Percentiles rank a stretch among this genome's conserved stretches.
Evolutionary conservation across 1,140 invertebrate genomes (phyloP).

Genomic region (Eulimnadia texana): DNA sequence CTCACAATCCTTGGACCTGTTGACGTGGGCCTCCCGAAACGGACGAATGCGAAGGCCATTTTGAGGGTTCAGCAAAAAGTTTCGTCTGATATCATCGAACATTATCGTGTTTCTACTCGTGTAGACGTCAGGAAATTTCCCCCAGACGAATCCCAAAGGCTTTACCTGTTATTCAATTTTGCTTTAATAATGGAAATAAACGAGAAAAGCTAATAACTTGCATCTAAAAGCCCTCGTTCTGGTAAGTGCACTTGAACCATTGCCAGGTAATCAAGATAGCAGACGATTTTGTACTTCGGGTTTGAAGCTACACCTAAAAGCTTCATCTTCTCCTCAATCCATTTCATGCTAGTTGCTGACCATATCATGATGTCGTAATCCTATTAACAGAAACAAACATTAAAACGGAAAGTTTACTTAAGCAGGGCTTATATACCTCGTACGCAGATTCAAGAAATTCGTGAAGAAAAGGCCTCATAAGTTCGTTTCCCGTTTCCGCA

Average conservation of each 20-base stretch:
- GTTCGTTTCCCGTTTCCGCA: slow-evolving; percentile 69
- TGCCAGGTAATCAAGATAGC: slow-evolving; percentile 75
- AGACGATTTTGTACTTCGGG: slow-evolving; percentile 79
- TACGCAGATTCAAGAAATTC: slow-evolving; percentile 89
- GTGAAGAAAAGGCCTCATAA: slow-evolving; percentile 91
- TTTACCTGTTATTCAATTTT: slow-evolving; percentile 50
- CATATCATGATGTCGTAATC: slow-evolving; percentile 77
- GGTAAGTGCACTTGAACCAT: slow-evolving; percentile 88
- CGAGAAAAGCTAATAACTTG: slow-evolving; percentile 29
- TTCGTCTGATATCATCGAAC: slow-evolving; percentile 93
- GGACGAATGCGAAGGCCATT: slow-evolving; percentile 79
- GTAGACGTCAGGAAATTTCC: slow-evolving; percentile 70
- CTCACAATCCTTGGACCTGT: slow-evolving; percentile 69
- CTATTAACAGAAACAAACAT: slow-evolving; percentile 21
- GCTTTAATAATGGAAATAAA: slow-evolving; percentile 1
- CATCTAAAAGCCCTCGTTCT: slow-evolving; percentile 79
- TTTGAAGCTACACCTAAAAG: slow-evolving; percentile 69
- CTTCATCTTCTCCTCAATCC: slow-evolving; percentile 96
- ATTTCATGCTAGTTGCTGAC: slow-evolving; percentile 96
- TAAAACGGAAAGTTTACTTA: background rate
- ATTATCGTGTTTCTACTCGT: slow-evolving; percentile 87
- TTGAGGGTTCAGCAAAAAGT: slow-evolving; percentile 96
- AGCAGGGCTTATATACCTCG: slow-evolving; percentile 35
- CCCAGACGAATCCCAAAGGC: slow-evolving; percentile 92
- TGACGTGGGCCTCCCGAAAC: slow-evolving; percentile 78